These are phyloP conservation scores for Nibea albiflora DNA, from an alignment of 2,113 vertebrate species.

Conservation along the genomic window DNA sequence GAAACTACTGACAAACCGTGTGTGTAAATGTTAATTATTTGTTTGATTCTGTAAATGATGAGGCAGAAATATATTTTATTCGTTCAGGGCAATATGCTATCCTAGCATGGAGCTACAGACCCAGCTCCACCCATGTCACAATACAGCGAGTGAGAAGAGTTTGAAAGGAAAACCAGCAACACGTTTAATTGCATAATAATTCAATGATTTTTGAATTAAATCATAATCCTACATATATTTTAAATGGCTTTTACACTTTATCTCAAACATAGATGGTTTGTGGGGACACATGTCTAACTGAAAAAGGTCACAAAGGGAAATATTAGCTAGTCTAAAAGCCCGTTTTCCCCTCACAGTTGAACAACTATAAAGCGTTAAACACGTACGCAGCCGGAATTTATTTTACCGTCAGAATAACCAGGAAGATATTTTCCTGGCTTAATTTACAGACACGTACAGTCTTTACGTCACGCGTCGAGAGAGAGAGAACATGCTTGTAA, in stretches of 20 bases:
- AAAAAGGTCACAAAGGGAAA: background rate
- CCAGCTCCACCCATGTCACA: background rate
- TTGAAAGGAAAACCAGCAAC: background rate
- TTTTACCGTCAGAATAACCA: background rate
- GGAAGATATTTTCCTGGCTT: background rate
- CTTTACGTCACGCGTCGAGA: slow-evolving; percentile 17
- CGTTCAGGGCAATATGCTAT: background rate
- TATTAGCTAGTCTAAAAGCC: background rate
- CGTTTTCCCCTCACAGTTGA: background rate
- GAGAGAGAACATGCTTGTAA: slow-evolving; percentile 28
- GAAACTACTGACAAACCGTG: background rate
- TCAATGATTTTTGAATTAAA: background rate
- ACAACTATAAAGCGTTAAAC: background rate
- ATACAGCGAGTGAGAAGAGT: background rate
- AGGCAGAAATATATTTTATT: background rate
- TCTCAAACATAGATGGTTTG: background rate
- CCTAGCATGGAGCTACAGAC: background rate
- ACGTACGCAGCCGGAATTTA: background rate
- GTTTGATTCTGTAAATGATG: background rate
- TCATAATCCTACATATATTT: background rate
- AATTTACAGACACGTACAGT: slow-evolving; percentile 2
- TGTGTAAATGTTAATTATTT: background rate
- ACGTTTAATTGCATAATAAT: no score
- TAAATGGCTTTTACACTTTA: background rate
- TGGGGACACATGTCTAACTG: background rate